Base-by-base conservation (phyloP, 2,888 invertebrate species). In the Lycocerus yunnanus region DNA sequence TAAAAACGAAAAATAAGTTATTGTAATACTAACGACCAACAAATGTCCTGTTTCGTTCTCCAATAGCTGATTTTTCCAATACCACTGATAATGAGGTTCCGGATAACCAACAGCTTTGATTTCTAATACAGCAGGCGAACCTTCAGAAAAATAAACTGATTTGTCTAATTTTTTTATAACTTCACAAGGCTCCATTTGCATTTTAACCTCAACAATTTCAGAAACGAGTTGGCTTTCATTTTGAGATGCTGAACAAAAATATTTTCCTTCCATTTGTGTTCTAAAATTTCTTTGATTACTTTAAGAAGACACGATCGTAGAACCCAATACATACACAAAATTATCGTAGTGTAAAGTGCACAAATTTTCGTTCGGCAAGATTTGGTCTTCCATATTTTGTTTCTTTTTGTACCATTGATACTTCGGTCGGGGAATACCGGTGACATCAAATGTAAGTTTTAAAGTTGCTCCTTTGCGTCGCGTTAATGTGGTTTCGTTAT, bases 231-330 rank as follows among this genome's bases (percentile, higher is more conserved):
- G 58, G 10, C 60, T 20, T 58, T 58, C 58, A 13, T 69, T 71
- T 67, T 83, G 82, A 13, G 43, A 74, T 10, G 82, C 78, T 15
- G 69, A 21, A 58, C 82, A 82, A 68, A 71, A 76, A 72, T 83
- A 83, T 11, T 76, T 76, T 14, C 83, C 83, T 66, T 78, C 79
- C 73, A 78, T 71, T 9, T 68, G 58, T 6, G 68, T 27, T 14
- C 78, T 78, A 71, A 77, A 76, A 72, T 58, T 58, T 11, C 6
- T 14, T 15, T 58, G 6, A n/a, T 16, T 6, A n/a, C 11, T 4
- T 15, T 60, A 3, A 63, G 24, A 59, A 4, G 18, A 27, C 27
- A 18, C 58, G 21, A 24, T n/a, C n/a, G 1, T 21, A 63, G 20
- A 4, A 69, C n/a, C 3, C n/a, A n/a, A n/a, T 20, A 20, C 14